phyloP scores from a whole-genome alignment of 1,140 invertebrate species.

The Nymphalis io region DNA sequence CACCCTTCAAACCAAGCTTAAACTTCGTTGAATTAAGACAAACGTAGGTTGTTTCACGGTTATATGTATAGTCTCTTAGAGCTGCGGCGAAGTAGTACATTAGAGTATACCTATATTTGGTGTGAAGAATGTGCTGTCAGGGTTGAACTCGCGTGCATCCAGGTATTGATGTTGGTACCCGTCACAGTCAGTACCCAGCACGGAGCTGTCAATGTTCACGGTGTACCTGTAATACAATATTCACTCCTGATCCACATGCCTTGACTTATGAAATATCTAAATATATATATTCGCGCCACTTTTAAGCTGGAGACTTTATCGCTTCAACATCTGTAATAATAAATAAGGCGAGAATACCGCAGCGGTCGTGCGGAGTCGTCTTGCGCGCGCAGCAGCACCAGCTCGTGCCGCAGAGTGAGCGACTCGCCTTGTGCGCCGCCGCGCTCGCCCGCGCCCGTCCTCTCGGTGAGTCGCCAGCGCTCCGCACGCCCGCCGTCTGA shows the following conservation, averaged over 20 bases:
- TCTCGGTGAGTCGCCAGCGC: slow-evolving; percentile 47
- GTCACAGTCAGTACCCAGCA: slow-evolving; percentile 59
- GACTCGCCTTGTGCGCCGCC: slow-evolving; percentile 52
- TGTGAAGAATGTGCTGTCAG: slow-evolving; percentile 43
- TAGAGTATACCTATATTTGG: slow-evolving; percentile 46
- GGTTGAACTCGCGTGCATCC: slow-evolving; percentile 32
- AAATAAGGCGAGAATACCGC: neutral
- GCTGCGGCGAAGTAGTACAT: too few species aligned
- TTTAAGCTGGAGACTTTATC: too few species aligned
- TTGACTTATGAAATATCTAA: too few species aligned
- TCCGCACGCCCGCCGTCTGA: slow-evolving; percentile 39
- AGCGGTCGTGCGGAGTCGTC: slow-evolving; percentile 43
- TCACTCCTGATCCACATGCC: neutral
- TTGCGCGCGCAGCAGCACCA: slow-evolving; percentile 45
- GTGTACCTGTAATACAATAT: slow-evolving; percentile 49
- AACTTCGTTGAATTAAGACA: too few species aligned
- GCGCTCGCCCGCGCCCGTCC: slow-evolving; percentile 42
- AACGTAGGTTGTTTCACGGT: too few species aligned
- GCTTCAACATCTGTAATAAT: neutral
- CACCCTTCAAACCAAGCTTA: too few species aligned
- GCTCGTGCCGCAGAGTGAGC: slow-evolving; percentile 55
- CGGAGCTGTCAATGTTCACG: slow-evolving; percentile 60
- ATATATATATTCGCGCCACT: too few species aligned
- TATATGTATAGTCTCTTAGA: too few species aligned
- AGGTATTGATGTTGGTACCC: slow-evolving; percentile 59